These are phyloP conservation scores for Megaptera novaeangliae DNA, from an alignment of 2,113 vertebrate species.

Conservation along the genomic window DNA sequence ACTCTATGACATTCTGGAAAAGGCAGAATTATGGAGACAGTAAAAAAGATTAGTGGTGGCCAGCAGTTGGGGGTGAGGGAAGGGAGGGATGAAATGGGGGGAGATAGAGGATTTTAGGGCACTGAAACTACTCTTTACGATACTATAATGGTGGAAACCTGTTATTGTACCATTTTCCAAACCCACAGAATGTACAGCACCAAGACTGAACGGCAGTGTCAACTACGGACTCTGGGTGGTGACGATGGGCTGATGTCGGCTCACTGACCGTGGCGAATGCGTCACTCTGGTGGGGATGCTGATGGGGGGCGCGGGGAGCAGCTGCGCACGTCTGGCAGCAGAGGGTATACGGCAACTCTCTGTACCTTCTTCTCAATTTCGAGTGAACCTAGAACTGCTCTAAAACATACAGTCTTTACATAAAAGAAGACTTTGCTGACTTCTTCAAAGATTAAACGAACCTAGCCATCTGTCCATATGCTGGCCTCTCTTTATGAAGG, in stretches of 20 bases:
- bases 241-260: not conserved
- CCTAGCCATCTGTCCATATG: rapidly evolving
- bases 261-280: not conserved
- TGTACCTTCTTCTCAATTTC: not conserved
- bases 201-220: not conserved
- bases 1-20: not conserved
- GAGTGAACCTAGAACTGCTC: not conserved
- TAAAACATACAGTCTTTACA: not conserved
- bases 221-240: not conserved
- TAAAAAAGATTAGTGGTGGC: not conserved
- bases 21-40: not conserved
- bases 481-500: rapidly evolving
- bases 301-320: not conserved
- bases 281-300: not conserved
- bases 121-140: not conserved
- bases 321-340: not conserved
- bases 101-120: not conserved
- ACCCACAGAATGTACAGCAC: not conserved
- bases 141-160: too few relatives aligned
- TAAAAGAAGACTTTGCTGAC: not conserved
- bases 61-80: not conserved
- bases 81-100: not conserved
- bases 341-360: not conserved
- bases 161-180: not conserved
- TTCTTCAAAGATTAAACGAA: not conserved